phyloP scores from a whole-genome alignment of 2,113 vertebrate species.

The Chrysemys picta region DNA sequence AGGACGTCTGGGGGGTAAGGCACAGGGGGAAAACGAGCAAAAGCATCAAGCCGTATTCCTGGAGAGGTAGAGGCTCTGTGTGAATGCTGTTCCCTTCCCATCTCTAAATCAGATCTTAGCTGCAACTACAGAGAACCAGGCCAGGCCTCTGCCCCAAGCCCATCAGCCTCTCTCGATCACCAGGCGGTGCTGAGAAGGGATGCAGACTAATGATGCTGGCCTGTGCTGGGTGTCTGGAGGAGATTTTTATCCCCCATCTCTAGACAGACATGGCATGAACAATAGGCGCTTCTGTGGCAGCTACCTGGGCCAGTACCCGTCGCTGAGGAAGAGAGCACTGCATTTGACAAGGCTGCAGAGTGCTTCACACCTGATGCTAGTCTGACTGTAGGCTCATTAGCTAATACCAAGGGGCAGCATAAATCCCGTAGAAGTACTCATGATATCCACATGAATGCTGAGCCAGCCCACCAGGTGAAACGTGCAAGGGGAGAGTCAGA shows the following conservation, averaged over 20 bases:
- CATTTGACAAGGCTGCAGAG: not conserved
- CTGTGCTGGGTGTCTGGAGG: not conserved
- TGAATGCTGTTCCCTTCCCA: accelerated
- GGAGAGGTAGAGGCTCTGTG: accelerated
- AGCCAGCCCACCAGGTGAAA: not conserved
- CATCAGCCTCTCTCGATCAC: not conserved
- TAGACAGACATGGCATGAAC: not conserved
- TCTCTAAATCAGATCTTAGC: not conserved
- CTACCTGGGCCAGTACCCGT: not conserved
- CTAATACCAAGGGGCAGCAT: not conserved
- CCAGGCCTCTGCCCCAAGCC: not conserved
- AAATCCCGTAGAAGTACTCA: not conserved
- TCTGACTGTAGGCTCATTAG: not conserved
- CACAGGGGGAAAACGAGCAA: accelerated
- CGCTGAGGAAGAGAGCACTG: not conserved
- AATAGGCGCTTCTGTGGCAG: not conserved
- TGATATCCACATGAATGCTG: not conserved
- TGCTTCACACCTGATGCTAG: not conserved
- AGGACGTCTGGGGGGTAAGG: accelerated
- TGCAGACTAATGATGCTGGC: not conserved
- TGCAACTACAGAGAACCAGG: not conserved
- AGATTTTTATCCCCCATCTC: not conserved
- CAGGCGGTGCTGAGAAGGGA: not conserved
- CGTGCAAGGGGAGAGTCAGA: not conserved
- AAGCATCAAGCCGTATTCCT: accelerated